phyloP scores from a whole-genome alignment of 2,113 vertebrate species.

The Boulengerochromis microlepis region DNA sequence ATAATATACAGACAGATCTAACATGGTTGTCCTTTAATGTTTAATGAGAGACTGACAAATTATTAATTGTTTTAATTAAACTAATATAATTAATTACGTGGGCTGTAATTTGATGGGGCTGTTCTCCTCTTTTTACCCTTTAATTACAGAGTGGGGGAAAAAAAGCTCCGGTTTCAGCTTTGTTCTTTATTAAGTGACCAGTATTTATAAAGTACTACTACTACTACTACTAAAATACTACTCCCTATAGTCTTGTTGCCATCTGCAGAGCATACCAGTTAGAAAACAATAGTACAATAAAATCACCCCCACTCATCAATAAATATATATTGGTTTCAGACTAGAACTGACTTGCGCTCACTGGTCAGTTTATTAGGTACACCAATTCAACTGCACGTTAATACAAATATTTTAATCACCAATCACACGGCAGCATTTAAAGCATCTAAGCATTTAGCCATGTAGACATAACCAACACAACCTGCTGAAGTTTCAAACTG shows the following conservation, averaged over 20 bases:
- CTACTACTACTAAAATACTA: not conserved
- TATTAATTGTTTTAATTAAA: not conserved
- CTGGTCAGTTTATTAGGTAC: not conserved
- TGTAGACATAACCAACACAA: not conserved
- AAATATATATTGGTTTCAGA: not conserved
- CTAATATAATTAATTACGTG: not conserved
- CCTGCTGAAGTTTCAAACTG: not conserved
- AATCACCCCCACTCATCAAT: not conserved
- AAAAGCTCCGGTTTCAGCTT: not conserved
- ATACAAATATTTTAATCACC: not conserved
- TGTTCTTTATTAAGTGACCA: not conserved
- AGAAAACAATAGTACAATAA: not conserved
- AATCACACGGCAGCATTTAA: not conserved
- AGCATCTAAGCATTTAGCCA: not conserved
- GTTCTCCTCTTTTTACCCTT: not conserved
- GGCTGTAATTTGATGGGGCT: not conserved
- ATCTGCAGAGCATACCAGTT: not conserved
- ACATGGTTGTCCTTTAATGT: not conserved
- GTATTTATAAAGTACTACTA: not conserved
- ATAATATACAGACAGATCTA: not conserved
- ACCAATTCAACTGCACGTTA: not conserved
- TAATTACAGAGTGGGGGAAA: not conserved
- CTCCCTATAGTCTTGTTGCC: fast-evolving
- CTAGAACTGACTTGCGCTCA: not conserved
- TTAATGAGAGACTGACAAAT: not conserved